Evolutionary conservation across 2,888 invertebrate species (phyloP), one percentile per base, ranked within the genome.

Genomic region (Drosophila robusta): DNA sequence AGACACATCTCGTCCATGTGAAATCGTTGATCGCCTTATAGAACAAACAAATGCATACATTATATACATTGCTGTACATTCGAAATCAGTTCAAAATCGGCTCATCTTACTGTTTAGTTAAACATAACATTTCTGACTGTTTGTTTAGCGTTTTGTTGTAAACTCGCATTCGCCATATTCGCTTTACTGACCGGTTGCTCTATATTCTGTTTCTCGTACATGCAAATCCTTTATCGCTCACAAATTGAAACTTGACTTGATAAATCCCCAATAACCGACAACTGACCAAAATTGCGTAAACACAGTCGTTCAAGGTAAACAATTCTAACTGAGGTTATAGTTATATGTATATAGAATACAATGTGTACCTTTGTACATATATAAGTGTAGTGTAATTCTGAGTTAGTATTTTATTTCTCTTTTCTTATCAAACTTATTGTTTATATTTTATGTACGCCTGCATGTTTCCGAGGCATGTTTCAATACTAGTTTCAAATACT

Each of bases 231-330:
- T 50, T 73, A 68, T 58, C 68, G 78, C 68, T 78, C 46, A 64
- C 52, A 47, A 58, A 56, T 22, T 46, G 46, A 57, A 60, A 65
- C 29, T n/a, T 38, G 50, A 75, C 41, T 72, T 39, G 45, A 57
- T 26, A 68, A 55, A 46, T 41, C 41, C 58, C 42, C 38, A 62
- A 74, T 34, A 61, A 60, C 49, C 44, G 41, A 60, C 63, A 57
- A 54, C 52, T 57, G 60, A 57, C 52, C 56, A 55, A 61, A 54
- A 57, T 64, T 62, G 45, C 41, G 39, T 14, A 39, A 41, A 60
- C 16, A 64, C 71, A 87, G 87, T 87, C 87, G 78, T 89, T 87
- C 78, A 89, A 87, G 87, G 87, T 87, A 87, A 87, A 72, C 60
- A 56, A 55, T 54, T 52, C 32, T 44, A n/a, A 41, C 50, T 68